phyloP scores from a whole-genome alignment of 2,797 vertebrate species.

The Aythya fuligula region DNA sequence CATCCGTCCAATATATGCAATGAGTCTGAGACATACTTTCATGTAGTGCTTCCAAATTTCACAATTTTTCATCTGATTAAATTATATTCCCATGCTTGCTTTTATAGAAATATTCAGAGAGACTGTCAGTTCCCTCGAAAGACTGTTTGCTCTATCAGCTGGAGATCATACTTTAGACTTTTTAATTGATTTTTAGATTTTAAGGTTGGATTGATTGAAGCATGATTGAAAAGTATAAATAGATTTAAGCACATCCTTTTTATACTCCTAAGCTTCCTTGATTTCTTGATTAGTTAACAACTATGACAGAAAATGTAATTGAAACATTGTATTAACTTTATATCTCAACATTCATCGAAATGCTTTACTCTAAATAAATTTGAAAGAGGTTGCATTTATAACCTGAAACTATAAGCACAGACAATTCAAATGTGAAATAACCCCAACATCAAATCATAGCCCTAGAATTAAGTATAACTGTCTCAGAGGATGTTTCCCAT shows the following conservation, averaged over 20 bases:
- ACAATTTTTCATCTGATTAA: neutral
- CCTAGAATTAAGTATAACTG: neutral
- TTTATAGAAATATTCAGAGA: neutral
- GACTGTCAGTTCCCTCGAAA: neutral
- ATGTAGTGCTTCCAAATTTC: neutral
- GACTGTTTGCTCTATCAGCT: neutral
- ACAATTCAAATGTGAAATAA: neutral
- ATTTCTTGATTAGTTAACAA: neutral
- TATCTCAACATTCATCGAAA: neutral
- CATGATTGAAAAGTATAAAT: neutral
- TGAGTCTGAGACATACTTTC: accelerated
- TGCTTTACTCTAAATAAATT: neutral
- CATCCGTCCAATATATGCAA: neutral
- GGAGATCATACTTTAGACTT: neutral
- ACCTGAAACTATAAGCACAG: neutral
- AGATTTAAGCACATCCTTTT: neutral
- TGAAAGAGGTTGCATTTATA: neutral
- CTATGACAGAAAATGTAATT: neutral
- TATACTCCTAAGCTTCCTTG: neutral
- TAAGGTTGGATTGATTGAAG: neutral
- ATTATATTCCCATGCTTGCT: neutral
- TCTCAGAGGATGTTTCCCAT: neutral
- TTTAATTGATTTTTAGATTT: neutral
- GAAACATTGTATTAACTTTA: neutral
- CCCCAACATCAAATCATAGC: neutral